phyloP scores from a whole-genome alignment of 1,140 invertebrate genomes.

The Harlomillsia oculata region DNA sequence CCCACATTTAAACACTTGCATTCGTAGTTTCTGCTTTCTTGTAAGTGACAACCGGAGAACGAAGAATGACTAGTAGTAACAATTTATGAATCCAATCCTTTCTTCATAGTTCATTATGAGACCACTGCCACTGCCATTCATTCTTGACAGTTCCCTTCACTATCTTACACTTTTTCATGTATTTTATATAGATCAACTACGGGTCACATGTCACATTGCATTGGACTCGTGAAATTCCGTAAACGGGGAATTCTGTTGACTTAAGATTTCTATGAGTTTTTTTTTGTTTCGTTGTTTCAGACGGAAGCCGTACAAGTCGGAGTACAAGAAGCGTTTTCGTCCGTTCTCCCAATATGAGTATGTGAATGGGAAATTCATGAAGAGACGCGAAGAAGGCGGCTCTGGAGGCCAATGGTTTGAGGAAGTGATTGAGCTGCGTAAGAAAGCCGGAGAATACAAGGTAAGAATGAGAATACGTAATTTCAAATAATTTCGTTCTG shows the following conservation, averaged over 20 bases:
- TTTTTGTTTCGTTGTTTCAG: constrained; percentile 10
- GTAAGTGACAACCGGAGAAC: no score
- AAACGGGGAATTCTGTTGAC: neutral
- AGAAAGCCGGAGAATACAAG: constrained; percentile 85
- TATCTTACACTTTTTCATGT: neutral
- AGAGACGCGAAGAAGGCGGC: constrained; percentile 43
- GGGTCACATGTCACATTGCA: neutral
- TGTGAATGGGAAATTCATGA: constrained; percentile 60
- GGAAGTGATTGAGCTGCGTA: constrained; percentile 75
- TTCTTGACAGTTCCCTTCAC: neutral
- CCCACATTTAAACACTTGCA: no score
- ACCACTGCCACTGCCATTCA: neutral
- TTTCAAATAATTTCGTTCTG: no score
- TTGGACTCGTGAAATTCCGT: no score
- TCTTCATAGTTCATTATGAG: no score
- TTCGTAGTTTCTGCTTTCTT: no score
- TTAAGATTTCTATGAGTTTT: neutral
- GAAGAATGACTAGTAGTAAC: no score
- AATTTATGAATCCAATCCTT: no score
- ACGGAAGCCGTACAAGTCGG: constrained; percentile 49
- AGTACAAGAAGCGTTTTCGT: constrained; percentile 69
- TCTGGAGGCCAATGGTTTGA: constrained; percentile 58
- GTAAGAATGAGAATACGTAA: no score
- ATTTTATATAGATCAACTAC: neutral
- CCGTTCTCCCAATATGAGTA: constrained; percentile 68